Evolutionary conservation across 2,888 invertebrate species (phyloP), one percentile per base, ranked within the genome.

Genomic region (Halictus quadricinctus): DNA sequence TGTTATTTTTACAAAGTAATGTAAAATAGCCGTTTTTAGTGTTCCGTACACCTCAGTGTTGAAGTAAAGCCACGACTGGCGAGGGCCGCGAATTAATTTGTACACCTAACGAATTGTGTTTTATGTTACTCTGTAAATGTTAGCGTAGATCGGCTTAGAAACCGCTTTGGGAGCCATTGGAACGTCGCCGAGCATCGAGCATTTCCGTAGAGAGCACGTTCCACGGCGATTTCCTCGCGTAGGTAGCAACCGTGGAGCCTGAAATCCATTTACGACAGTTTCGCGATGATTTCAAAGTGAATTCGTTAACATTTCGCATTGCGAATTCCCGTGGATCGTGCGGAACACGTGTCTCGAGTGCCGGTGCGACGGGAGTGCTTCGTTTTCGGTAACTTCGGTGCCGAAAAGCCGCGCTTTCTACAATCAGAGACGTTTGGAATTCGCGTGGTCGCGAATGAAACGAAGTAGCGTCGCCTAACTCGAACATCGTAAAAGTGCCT

Each of bases 221-320:
- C 3, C 66, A 13, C 29, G 36, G 66, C 66, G 36, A 66, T 66
- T 66, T 66, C 21, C 66, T 21, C 36, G 66, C 18, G 8, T 12
- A 64, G 13, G 7, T 29, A 36, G 64, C 29, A 64, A 15, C 64
- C 64, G 64, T 64, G 29, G 18, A 36, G 21, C 36, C 8, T 29
- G 66, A 36, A 36, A 66, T 66, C 66, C 66, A 36, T 66, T 66
- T 66, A 66, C 66, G 21, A 66, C 70, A 64, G 54, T 77, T 80
- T 80, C 77, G 41, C 77, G 80, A 80, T 70, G 80, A 77, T 58
- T 80, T 77, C 70, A 48, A 77, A 43, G 72, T 72, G 60, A 77
- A 78, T 78, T 78, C 78, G 78, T 78, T 77, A 78, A 81, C 21
- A 25, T 60, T 60, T 72, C 48, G 21, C 78, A 60, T 78, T 25